phyloP scores from a whole-genome alignment of 2,113 vertebrate species.

The Syngnathus typhle region DNA sequence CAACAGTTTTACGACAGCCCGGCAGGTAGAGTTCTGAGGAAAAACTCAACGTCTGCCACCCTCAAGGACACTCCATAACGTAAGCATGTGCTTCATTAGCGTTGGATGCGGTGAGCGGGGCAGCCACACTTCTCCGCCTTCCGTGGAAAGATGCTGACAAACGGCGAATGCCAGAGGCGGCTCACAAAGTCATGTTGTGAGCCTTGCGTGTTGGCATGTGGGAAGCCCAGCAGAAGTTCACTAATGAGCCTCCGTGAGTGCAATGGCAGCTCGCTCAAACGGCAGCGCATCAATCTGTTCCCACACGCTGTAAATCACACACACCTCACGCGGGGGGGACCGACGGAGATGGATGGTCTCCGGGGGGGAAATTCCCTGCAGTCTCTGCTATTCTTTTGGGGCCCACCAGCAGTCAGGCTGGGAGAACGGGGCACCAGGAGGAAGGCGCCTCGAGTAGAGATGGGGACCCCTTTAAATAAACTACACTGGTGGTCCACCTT shows the following conservation, averaged over 20 bases:
- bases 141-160: constrained; percentile 31
- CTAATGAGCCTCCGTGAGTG: constrained; percentile 59
- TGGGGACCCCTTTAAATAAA: constrained; percentile 53
- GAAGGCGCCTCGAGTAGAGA: constrained; percentile 51
- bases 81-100: constrained; percentile 73
- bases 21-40: constrained; percentile 31
- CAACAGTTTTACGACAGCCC: constrained; percentile 18
- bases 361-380: constrained; percentile 45
- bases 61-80: constrained; percentile 35
- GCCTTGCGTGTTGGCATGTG: constrained; percentile 32
- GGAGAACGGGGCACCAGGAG: constrained; percentile 17
- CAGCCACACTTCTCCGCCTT: constrained; percentile 48
- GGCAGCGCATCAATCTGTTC: constrained; percentile 65
- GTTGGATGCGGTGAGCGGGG: constrained; percentile 49
- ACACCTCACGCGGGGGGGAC: constrained; percentile 58
- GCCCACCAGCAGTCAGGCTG: constrained; percentile 59
- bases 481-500: constrained; percentile 72
- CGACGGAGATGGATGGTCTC: constrained; percentile 39
- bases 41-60: constrained; percentile 27
- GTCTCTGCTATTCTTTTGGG: constrained; percentile 47
- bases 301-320: constrained; percentile 73
- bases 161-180: constrained; percentile 44
- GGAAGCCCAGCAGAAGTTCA: constrained; percentile 50
- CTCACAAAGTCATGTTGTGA: constrained; percentile 32
- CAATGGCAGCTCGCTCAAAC: constrained; percentile 47